phyloP scores from a whole-genome alignment of 2,888 invertebrate genomes.

The Ornithoptera priamus region DNA sequence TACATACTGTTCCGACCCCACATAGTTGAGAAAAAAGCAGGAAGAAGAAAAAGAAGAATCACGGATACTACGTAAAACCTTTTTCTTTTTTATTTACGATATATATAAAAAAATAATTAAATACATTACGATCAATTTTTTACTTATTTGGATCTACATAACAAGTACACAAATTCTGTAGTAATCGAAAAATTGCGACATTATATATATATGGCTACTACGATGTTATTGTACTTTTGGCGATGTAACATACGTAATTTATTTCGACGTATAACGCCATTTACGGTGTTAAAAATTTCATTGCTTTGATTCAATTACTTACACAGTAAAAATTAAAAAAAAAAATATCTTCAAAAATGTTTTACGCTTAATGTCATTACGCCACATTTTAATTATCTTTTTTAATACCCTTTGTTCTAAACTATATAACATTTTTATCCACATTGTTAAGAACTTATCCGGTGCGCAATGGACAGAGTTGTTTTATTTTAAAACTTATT shows the following conservation, averaged over 20 bases:
- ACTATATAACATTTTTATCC: constrained; percentile 42
- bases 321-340: neutral
- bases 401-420: constrained; percentile 40
- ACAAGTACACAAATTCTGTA: neutral
- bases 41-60: no score
- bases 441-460: constrained; percentile 54
- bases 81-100: no score
- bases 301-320: constrained; percentile 30
- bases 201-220: constrained; percentile 15
- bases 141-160: neutral
- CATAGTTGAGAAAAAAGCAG: no score
- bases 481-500: constrained; percentile 21
- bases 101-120: no score
- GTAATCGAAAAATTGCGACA: neutral
- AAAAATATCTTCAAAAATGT: neutral
- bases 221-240: constrained; percentile 43
- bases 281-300: constrained; percentile 44
- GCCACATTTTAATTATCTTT: constrained; percentile 28
- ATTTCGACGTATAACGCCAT: constrained; percentile 50
- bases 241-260: constrained; percentile 45
- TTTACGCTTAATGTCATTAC: neutral
- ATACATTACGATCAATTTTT: no score
- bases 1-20: no score
- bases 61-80: no score
- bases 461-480: constrained; percentile 39